These are phyloP conservation scores for Steinernema khuongi DNA, from an alignment of 1,140 invertebrate genomes.

Conservation along the genomic window DNA sequence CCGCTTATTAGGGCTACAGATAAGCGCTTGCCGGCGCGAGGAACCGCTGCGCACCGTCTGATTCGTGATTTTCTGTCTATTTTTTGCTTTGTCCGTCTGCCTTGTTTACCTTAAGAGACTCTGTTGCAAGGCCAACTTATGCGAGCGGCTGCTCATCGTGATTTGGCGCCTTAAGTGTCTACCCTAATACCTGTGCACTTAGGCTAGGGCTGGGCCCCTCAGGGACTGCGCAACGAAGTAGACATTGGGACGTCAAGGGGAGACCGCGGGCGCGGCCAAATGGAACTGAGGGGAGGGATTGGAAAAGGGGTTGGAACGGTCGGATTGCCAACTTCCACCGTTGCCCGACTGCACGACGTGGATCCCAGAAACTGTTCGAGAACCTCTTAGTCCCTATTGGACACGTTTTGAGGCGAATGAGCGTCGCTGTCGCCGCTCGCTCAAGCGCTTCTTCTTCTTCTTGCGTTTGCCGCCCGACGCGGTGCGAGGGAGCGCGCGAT, in stretches of 20 bases:
- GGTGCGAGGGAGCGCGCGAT: neutral
- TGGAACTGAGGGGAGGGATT: neutral
- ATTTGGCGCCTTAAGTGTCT: too few relatives aligned
- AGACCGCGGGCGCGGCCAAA: too few relatives aligned
- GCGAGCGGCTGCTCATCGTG: too few relatives aligned
- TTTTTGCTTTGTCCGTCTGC: too few relatives aligned
- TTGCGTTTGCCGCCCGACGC: neutral
- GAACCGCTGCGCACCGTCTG: too few relatives aligned
- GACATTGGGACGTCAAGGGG: too few relatives aligned
- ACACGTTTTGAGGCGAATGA: neutral
- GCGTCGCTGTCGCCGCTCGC: neutral
- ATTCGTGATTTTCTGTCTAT: too few relatives aligned
- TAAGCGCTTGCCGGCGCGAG: too few relatives aligned
- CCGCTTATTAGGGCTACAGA: too few relatives aligned
- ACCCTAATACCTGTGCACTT: neutral
- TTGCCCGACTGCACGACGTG: neutral
- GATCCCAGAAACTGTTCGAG: neutral
- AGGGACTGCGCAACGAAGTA: neutral
- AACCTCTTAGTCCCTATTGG: constrained; percentile 10
- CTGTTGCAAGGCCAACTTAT: too few relatives aligned
- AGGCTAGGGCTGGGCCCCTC: neutral
- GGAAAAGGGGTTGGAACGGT: neutral
- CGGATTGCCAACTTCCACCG: neutral
- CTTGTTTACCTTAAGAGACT: too few relatives aligned
- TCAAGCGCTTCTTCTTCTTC: neutral